Evolutionary conservation across 1,140 invertebrate species (phyloP), one percentile per base, ranked within the genome.

Genomic region (Adelges cooleyi): DNA sequence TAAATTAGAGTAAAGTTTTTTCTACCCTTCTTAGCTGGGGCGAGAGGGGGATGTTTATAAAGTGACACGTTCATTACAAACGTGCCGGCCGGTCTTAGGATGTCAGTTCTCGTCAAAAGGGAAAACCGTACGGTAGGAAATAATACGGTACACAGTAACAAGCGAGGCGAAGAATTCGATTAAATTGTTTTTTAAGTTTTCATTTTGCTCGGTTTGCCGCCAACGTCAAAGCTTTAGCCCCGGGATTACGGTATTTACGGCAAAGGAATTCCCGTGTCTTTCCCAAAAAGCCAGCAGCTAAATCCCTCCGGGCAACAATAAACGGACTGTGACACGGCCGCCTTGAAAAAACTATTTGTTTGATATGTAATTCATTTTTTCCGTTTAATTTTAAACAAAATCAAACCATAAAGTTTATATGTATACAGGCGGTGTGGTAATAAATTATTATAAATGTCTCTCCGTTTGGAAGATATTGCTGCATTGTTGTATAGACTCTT

Each of bases 21-120:
- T 23, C 25, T 25, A 6, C 6, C 11, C 9, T 27, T 50, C 13
- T 8, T n/a, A n/a, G n/a, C n/a, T n/a, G n/a, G n/a, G n/a, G n/a
- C n/a, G n/a, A n/a, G 11, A 33, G 2, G 2, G 49, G 23, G 50
- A 10, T 25, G 15, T 29, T 9, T 42, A 40, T 25, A 10, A 23
- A 59, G 54, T 59, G 54, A 59, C 54, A 59, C 40, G 54, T 59
- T 59, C 54, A 46, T 59, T 59, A 59, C 15, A 56, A 56, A 56
- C 13, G 22, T 27, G 40, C 22, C 54, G 40, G 33, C 38, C 23
- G 23, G 54, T 29, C 23, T 59, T 59, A 59, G 44, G 54, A 59
- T 40, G 54, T 59, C 54, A 59, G 54, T 46, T 59, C 54, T 44
- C 23, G 54, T 59, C 54, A 59, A 44, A 29, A 20, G 23, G 33